Evolutionary conservation across 2,888 invertebrate species (phyloP).

Genomic region (Arge pagana): DNA sequence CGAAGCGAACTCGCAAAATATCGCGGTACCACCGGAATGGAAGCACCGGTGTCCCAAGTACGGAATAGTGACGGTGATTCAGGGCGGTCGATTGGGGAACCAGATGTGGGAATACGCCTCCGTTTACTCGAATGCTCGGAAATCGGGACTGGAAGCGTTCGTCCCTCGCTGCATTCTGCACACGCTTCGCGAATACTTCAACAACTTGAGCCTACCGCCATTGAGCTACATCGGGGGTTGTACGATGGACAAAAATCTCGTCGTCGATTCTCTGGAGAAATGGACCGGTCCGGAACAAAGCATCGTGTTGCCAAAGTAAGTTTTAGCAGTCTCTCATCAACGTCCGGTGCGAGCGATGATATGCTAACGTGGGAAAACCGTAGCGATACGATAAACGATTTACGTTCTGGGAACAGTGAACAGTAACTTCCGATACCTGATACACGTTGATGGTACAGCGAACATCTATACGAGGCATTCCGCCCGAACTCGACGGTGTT

Average conservation of each 20-base stretch:
- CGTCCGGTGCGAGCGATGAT: no score
- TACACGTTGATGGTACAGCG: no score
- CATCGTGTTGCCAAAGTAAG: constrained; percentile 61
- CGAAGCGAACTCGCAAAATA: constrained; percentile 55
- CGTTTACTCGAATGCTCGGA: constrained; percentile 54
- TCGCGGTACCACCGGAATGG: constrained; percentile 54
- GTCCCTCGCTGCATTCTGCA: constrained; percentile 58
- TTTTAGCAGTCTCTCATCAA: no score
- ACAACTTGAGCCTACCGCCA: constrained; percentile 62
- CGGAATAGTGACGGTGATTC: constrained; percentile 51
- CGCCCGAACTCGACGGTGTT: no score
- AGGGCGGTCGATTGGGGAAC: constrained; percentile 55
- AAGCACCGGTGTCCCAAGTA: constrained; percentile 49
- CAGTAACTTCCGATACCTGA: no score
- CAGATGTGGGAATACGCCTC: constrained; percentile 56
- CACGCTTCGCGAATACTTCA: constrained; percentile 63
- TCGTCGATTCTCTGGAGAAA: constrained; percentile 60
- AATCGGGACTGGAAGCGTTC: constrained; percentile 52
- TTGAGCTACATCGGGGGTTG: constrained; percentile 64
- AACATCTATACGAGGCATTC: no score
- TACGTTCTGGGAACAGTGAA: no score
- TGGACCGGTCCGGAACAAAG: constrained; percentile 65
- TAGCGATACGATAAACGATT: no score
- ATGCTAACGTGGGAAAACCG: no score
- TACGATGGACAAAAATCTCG: constrained; percentile 58